Base-by-base conservation (phyloP, 2,888 invertebrate species). In the Microctonus hyperodae region DNA sequence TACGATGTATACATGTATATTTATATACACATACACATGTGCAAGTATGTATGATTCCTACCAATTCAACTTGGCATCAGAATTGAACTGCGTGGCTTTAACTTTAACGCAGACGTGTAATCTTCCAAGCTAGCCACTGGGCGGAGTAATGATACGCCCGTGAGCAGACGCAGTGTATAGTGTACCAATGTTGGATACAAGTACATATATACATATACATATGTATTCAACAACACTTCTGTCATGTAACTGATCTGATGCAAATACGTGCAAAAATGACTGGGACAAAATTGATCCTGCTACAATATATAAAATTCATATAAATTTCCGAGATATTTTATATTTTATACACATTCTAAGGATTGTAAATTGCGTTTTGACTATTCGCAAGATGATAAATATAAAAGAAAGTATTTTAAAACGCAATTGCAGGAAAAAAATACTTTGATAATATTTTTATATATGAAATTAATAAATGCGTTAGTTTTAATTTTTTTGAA, bases 111-210 rank as follows among this genome's bases (percentile, higher is more conserved):
- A 83, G 82, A 83, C 83, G 77, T 83, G 81, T 83, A 83, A 83
- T 83, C 83, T 82, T 79, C 76, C 72, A 68, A 79, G 81, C 81
- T 82, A 81, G 83, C 83, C 83, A 83, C 83, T 83, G 82, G 83
- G 83, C 83, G 83, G 82, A 81, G 81, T 83, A 83, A 83, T 83
- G 77, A 83, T 80, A 83, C 79, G 79, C 79, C 79, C 78, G 70
- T 73, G 79, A 78, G 77, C 74, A 70, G 73, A 69, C 71, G 75
- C 73, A 74, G 76, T 73, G 75, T 44, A 44, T 44, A 44, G 74
- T 76, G 75, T 74, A 76, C 74, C 69, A 72, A 75, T 44, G 75
- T 73, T 75, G 74, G 70, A 67, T 68, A 71, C 72, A 70, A 68
- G 68, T 55, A 64, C 62, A 59, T 40, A 37, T 63, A 31, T 22